Percentiles rank a stretch among this genome's conserved stretches.
phyloP scores from a whole-genome alignment of 2,113 vertebrate species.

The Perognathus longimembris region DNA sequence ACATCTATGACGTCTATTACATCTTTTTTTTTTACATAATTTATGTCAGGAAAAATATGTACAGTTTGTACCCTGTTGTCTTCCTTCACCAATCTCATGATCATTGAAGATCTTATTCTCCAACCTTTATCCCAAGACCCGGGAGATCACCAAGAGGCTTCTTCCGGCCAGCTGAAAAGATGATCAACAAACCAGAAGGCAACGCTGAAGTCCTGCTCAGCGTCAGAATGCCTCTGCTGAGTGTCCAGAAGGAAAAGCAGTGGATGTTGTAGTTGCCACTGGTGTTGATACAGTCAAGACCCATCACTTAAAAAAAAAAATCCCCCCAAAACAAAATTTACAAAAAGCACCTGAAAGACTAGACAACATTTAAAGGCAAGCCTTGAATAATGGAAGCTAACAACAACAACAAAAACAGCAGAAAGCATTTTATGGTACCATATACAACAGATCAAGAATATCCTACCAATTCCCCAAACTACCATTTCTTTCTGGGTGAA shows the following conservation, averaged over 20 bases:
- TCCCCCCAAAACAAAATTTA: constrained; percentile 86
- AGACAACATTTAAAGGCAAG: constrained; percentile 86
- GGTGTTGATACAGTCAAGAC: constrained; percentile 88
- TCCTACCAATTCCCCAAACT: constrained; percentile 80
- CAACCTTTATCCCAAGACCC: constrained; percentile 87
- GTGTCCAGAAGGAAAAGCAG: constrained; percentile 74
- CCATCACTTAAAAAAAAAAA: constrained; percentile 86
- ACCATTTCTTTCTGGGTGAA: constrained; percentile 89
- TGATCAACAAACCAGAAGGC: constrained; percentile 82
- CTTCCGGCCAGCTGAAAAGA: constrained; percentile 78
- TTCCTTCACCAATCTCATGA: neutral
- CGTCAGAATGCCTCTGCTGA: constrained; percentile 87
- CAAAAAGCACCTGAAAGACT: constrained; percentile 86
- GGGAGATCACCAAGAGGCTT: constrained; percentile 83
- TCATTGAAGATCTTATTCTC: constrained; percentile 87
- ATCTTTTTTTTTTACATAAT: neutral
- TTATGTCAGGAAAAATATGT: neutral
- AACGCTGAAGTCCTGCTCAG: constrained; percentile 84
- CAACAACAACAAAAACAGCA: too few relatives aligned
- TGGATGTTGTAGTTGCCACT: constrained; percentile 60
- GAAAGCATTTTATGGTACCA: constrained; percentile 84
- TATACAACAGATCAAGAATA: constrained; percentile 83
- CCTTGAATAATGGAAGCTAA: constrained; percentile 82
- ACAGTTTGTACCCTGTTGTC: neutral
- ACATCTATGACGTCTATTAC: neutral